Conservation (phyloP, 2,888 invertebrate species). For the Caenorhabditis angaria region DNA sequence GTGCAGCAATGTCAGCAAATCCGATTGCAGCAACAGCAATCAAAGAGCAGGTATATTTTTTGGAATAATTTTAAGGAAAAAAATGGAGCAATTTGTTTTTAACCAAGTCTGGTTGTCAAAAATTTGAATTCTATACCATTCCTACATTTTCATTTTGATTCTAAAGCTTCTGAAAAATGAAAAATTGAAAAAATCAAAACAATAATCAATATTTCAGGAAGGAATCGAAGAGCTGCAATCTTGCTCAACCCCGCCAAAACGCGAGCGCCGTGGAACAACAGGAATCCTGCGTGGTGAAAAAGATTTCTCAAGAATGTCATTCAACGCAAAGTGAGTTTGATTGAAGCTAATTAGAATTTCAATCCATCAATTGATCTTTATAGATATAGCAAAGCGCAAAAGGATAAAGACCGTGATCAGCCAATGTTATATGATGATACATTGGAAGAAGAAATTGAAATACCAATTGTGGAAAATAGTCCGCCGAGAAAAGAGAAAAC, state of each 20-base stretch:
- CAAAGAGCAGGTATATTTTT: background rate
- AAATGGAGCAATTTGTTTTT: too few species aligned
- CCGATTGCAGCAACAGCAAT: too few species aligned
- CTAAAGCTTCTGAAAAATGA: background rate
- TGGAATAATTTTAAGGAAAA: background rate
- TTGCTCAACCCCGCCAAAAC: constrained; percentile 43
- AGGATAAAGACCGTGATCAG: constrained; percentile 29
- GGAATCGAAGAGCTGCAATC: constrained; percentile 39
- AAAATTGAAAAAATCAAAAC: constrained; percentile 5
- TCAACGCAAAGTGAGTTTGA: constrained; percentile 58
- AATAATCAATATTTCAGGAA: constrained; percentile 19
- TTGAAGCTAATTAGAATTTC: background rate
- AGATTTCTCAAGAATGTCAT: constrained; percentile 68
- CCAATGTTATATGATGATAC: constrained; percentile 30
- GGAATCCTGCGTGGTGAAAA: constrained; percentile 52
- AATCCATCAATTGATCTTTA: constrained; percentile 9
- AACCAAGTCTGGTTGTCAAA: too few species aligned
- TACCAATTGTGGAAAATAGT: constrained; percentile 30
- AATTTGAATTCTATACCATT: too few species aligned
- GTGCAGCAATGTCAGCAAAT: constrained; percentile 32
- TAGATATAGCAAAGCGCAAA: constrained; percentile 13
- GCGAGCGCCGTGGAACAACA: constrained; percentile 16
- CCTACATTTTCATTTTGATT: too few species aligned
- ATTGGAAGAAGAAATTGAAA: constrained; percentile 29
- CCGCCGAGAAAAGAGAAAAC: constrained; percentile 31